phyloP scores from a whole-genome alignment of 2,888 invertebrate species.

The Drosophila neoperkinsi region DNA sequence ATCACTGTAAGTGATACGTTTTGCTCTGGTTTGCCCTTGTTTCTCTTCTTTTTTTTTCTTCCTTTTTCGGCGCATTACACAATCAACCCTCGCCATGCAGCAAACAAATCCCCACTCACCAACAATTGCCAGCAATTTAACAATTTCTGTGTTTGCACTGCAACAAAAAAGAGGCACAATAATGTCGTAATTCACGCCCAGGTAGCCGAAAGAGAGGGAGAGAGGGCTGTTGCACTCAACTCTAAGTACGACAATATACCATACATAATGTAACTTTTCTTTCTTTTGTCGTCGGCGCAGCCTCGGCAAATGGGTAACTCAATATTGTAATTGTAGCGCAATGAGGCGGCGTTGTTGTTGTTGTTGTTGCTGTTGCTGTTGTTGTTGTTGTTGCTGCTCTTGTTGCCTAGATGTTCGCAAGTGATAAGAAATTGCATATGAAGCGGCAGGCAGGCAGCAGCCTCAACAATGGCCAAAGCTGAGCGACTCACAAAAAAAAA shows the following conservation, averaged over 20 bases:
- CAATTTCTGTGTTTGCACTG: conserved; percentile 69
- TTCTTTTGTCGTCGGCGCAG: conserved; percentile 55
- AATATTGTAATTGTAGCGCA: conserved; percentile 84
- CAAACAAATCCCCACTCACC: conserved; percentile 39
- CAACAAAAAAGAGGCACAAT: conserved; percentile 52
- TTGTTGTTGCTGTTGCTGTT: conserved; percentile 27
- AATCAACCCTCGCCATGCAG: conserved; percentile 53
- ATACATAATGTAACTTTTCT: conserved; percentile 68
- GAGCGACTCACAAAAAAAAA: conserved; percentile 45
- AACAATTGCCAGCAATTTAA: conserved; percentile 77
- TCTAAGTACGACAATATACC: conserved; percentile 19
- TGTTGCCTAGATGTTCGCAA: conserved; percentile 83
- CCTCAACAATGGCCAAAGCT: conserved; percentile 67
- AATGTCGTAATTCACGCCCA: conserved; percentile 83
- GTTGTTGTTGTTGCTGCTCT: conserved; percentile 42
- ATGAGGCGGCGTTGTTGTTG: conserved; percentile 74
- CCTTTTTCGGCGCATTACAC: conserved; percentile 45
- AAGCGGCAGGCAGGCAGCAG: conserved; percentile 56
- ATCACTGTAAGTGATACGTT: conserved; percentile 74
- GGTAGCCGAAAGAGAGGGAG: conserved; percentile 49
- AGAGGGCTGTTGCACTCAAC: conserved; percentile 12
- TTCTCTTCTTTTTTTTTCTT: conserved; percentile 1
- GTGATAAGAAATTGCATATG: conserved; percentile 82
- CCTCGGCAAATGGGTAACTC: conserved; percentile 77
- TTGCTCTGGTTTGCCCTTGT: conserved; percentile 38